Base-by-base conservation (phyloP, 2,888 invertebrate species). In the Biston betularia region DNA sequence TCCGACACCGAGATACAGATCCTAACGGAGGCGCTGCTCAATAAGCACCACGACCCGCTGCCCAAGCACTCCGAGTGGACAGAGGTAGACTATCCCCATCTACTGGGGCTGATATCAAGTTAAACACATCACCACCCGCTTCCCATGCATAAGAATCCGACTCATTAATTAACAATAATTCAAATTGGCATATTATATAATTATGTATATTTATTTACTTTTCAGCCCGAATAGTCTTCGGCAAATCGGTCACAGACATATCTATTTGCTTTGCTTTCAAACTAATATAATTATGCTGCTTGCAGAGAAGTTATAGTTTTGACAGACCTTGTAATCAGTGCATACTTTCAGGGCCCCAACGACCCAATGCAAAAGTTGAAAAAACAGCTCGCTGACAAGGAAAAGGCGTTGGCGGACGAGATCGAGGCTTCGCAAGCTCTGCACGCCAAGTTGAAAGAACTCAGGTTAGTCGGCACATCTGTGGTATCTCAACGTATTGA, bases 1-100 rank as follows among this genome's bases (percentile, higher is more conserved):
- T 97, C 97, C 73, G 97, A 97, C 77, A 96, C 95, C 65, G 98
- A 98, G 92, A 97, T 98, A 75, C 98, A 98, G 93, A 95, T 96
- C 75, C 95, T 98, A 64, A 98, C 98, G 76, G 98, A 98, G 88
- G 96, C 97, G 74, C 94, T 98, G 78, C 94, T 98, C 76, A 98
- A 98, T 92, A 98, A 98, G 85, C 98, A 98, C 87, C 96, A 97
- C 86, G 96, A 96, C 85, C 96, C 96, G 70, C 94, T 95, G 75
- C 96, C 96, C 0, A 94, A 96, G 73, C 96, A 97, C 82, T 96
- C 97, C 3, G 98, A 98, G 82, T 98, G 98, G 98, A 96, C 96
- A 59, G 97, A 97, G 95, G 96, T 96, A 63, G 24, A 24, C 24
- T 24, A 24, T 24, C 24, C 3, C 1, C 24, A 24, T 3, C 24